phyloP scores from a whole-genome alignment of 2,113 vertebrate genomes.

The Nothocercus julius region DNA sequence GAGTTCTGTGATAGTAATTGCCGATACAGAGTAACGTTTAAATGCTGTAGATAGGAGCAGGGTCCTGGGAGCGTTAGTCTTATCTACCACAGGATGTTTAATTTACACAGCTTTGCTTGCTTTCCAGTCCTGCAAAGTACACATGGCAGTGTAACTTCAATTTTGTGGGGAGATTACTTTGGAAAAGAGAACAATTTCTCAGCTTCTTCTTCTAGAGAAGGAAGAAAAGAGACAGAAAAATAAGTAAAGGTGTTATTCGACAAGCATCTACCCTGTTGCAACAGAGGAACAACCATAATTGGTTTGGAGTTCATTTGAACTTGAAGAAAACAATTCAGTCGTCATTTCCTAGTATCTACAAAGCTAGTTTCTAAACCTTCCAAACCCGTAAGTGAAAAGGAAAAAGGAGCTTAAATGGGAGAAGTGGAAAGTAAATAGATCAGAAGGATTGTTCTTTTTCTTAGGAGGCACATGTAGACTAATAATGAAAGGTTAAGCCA shows the following conservation, averaged over 20 bases:
- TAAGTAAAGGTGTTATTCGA: background rate
- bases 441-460: background rate
- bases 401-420: background rate
- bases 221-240: background rate
- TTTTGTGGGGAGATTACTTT: background rate
- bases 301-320: background rate
- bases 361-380: background rate
- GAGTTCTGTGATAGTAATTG: background rate
- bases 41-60: background rate
- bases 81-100: background rate
- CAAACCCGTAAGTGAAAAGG: background rate
- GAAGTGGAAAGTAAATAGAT: background rate
- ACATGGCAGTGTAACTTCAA: background rate
- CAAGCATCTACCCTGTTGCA: background rate
- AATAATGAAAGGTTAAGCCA: background rate
- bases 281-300: background rate
- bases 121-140: background rate
- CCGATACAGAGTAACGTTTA: background rate
- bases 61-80: background rate
- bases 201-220: background rate
- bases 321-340: background rate
- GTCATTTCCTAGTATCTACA: background rate
- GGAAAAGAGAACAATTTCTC: background rate
- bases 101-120: background rate
- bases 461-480: background rate